phyloP scores from a whole-genome alignment of 2,113 vertebrate genomes.

The Seriola rivoliana region DNA sequence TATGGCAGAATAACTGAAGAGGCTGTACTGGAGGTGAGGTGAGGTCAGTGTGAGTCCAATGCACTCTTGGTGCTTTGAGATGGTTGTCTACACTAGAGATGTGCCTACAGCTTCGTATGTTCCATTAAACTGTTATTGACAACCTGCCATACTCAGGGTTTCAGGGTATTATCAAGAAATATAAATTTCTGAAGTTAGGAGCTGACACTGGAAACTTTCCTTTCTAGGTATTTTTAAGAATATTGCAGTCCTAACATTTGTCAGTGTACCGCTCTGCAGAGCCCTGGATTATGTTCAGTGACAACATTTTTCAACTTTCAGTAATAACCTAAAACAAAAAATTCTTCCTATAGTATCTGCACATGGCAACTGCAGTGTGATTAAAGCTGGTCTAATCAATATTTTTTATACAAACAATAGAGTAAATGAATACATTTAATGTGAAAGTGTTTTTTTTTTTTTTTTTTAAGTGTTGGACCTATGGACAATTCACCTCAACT shows the following conservation, averaged over 20 bases:
- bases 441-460: no score
- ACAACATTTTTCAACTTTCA: not conserved
- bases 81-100: not conserved
- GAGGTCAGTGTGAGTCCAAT: constrained; percentile 17
- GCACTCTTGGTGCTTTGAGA: not conserved
- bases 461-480: no score
- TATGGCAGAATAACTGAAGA: not conserved
- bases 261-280: not conserved
- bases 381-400: not conserved
- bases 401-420: not conserved
- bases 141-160: not conserved
- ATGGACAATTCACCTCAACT: no score
- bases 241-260: not conserved
- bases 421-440: not conserved
- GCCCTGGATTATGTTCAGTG: not conserved
- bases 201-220: not conserved
- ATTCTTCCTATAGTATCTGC: no score
- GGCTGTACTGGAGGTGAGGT: not conserved
- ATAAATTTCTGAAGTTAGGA: not conserved
- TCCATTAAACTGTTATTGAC: constrained; percentile 21
- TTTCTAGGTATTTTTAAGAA: not conserved
- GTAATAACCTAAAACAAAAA: no score
- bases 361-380: no score
- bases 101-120: not conserved
- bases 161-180: not conserved